Percentiles rank a stretch among this genome's conserved stretches.
phyloP scores from a whole-genome alignment of 2,113 vertebrate species.

The human (Homo sapiens) region GRCh38 chr6:170208001-170208500 shows the following conservation, averaged over 20 bases:
- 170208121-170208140: conserved; percentile 32
- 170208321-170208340: not conserved
- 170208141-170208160: conserved; percentile 52
- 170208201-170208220: accelerated
- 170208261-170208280: no score
- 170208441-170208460: not conserved
- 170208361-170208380: not conserved
- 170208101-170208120: not conserved
- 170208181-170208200: not conserved
- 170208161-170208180: conserved; percentile 47
- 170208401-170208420: not conserved
- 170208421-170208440: not conserved
- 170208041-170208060: conserved; percentile 54
- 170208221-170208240: accelerated
- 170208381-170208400: not conserved
- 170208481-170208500: not conserved
- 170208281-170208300: not conserved
- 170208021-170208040: not conserved
- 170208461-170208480: not conserved
- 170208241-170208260: accelerated
- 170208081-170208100: conserved; percentile 44
- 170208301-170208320: not conserved
- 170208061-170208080: not conserved
- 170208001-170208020: conserved; percentile 54
- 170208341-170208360: not conserved